Percentiles rank a stretch among this genome's conserved stretches.
These are phyloP conservation scores for Anadara kagoshimensis DNA, from an alignment of 1,140 invertebrate species.

Conservation along the genomic window DNA sequence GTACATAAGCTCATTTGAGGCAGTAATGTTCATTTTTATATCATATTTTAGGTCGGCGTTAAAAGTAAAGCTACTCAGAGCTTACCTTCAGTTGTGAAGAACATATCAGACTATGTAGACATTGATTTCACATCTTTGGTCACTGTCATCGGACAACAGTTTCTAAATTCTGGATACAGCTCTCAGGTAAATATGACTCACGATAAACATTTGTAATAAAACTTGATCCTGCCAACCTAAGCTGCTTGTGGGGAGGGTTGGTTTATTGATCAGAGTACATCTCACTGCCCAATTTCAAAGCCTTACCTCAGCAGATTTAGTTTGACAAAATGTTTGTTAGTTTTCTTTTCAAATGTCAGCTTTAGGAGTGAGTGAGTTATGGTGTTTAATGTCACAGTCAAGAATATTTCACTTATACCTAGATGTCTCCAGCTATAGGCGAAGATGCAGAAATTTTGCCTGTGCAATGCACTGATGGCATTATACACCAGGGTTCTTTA, in stretches of 20 bases:
- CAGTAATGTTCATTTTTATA: too few species aligned
- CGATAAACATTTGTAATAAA: not conserved
- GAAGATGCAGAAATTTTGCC: too few species aligned
- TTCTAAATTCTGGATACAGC: constrained; percentile 27
- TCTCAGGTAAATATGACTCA: constrained; percentile 19
- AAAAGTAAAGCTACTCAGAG: constrained; percentile 89
- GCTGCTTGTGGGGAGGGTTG: too few species aligned
- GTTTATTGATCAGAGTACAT: not conserved
- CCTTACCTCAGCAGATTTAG: not conserved
- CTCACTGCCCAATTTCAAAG: not conserved
- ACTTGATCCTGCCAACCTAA: too few species aligned
- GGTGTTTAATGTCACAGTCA: too few species aligned
- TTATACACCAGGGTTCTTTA: too few species aligned
- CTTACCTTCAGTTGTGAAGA: constrained; percentile 83
- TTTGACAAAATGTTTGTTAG: not conserved
- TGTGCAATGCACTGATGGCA: too few species aligned
- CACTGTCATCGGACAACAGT: constrained; percentile 81
- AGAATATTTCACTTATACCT: too few species aligned
- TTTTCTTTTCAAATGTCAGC: not conserved
- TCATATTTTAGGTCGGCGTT: constrained; percentile 72
- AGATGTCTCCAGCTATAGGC: too few species aligned
- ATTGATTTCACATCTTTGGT: constrained; percentile 79
- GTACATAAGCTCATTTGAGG: too few species aligned
- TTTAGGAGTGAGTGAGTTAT: too few species aligned
- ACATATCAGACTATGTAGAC: constrained; percentile 83